These are phyloP conservation scores for Calephelis virginiensis DNA, from an alignment of 1,140 invertebrate species.

Conservation along the genomic window DNA sequence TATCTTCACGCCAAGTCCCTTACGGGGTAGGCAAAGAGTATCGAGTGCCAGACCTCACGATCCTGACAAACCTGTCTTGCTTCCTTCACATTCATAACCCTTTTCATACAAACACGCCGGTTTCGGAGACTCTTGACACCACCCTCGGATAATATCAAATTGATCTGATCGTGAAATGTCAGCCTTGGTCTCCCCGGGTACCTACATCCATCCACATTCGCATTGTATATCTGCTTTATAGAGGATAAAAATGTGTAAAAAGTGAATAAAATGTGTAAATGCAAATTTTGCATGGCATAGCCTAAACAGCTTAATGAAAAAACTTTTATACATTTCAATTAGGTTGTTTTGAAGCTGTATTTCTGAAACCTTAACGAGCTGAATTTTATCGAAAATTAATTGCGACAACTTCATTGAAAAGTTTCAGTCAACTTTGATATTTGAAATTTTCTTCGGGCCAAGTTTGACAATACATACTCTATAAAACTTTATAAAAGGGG, in stretches of 20 bases:
- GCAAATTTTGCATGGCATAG: neutral
- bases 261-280: neutral
- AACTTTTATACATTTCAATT: slow-evolving; percentile 72
- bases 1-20: no score
- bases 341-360: slow-evolving; percentile 60
- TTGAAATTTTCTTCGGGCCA: slow-evolving; percentile 56
- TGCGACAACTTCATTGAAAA: slow-evolving; percentile 75
- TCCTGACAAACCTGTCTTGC: no score
- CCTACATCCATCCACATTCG: no score
- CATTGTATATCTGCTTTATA: no score
- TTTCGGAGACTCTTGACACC: no score
- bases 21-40: no score
- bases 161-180: no score
- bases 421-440: slow-evolving; percentile 66
- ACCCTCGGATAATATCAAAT: no score
- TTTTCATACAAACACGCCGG: no score
- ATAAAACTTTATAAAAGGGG: slow-evolving; percentile 17
- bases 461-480: slow-evolving; percentile 47
- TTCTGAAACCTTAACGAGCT: slow-evolving; percentile 73
- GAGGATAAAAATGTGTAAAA: neutral
- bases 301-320: slow-evolving; percentile 58
- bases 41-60: no score
- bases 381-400: slow-evolving; percentile 78
- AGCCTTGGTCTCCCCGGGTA: no score
- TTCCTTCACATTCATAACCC: no score